These are phyloP conservation scores for Odontomachus brunneus DNA, from an alignment of 1,140 invertebrate species.

Conservation along the genomic window DNA sequence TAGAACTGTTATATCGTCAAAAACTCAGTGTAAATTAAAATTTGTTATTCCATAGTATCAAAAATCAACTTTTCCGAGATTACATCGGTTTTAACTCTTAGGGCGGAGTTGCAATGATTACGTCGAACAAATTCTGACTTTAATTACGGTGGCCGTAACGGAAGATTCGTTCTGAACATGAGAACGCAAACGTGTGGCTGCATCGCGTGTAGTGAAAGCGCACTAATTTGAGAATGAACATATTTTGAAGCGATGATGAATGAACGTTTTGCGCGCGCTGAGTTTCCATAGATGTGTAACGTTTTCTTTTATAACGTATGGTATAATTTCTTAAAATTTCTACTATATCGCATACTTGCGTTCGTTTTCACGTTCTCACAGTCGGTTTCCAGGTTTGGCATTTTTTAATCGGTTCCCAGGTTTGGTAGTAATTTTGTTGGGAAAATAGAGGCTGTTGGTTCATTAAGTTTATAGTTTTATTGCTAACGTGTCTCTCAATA, in stretches of 20 bases:
- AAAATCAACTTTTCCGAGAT: not conserved
- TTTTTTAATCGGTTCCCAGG: no score
- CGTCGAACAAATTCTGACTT: not conserved
- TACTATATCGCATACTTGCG: no score
- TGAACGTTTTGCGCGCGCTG: constrained; percentile 19
- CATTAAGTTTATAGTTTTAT: constrained; percentile 64
- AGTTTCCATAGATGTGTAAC: no score
- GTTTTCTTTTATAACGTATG: not conserved
- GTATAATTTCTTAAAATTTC: no score
- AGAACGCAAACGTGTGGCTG: not conserved
- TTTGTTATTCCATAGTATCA: not conserved
- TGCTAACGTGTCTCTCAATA: no score
- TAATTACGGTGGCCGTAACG: not conserved
- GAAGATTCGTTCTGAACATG: not conserved
- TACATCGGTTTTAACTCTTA: not conserved
- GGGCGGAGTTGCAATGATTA: no score
- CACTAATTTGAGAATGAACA: constrained; percentile 33
- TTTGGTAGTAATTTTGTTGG: constrained; percentile 39
- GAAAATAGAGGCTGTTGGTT: constrained; percentile 43
- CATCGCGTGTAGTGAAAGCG: constrained; percentile 19
- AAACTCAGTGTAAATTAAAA: no score
- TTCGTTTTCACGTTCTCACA: no score
- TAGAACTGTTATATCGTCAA: no score
- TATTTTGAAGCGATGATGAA: constrained; percentile 33
- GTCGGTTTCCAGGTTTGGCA: no score